These are phyloP conservation scores for Nyctalus aviator DNA, from an alignment of 2,797 vertebrate genomes.

Conservation along the genomic window DNA sequence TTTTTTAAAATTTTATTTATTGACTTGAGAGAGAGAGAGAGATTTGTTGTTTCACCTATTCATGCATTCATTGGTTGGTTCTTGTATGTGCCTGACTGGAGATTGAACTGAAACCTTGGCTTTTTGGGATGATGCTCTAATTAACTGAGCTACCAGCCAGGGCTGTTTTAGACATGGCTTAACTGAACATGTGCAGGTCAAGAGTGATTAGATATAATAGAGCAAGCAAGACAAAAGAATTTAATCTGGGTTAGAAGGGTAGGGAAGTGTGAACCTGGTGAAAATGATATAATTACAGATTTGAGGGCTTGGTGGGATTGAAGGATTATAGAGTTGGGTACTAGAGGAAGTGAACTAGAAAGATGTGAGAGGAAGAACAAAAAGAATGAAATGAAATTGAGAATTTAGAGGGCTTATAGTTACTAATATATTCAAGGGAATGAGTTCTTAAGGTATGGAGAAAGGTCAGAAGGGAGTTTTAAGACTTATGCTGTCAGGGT, in stretches of 20 bases:
- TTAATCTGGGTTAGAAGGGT: not conserved
- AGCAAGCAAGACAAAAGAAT: slow-evolving; percentile 2
- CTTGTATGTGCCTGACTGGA: not conserved
- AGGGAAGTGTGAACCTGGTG: not conserved
- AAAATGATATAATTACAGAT: slow-evolving; percentile 16
- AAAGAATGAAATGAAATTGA: not conserved
- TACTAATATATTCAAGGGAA: not conserved
- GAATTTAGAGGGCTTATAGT: not conserved
- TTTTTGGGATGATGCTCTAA: not conserved
- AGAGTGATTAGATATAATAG: not conserved
- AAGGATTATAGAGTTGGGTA: not conserved
- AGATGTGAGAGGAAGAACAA: not conserved
- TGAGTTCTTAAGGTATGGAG: not conserved
- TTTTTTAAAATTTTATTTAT: not conserved
- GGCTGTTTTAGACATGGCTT: not conserved
- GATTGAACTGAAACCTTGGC: not conserved
- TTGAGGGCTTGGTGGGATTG: slow-evolving; percentile 34
- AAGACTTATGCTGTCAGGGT: not conserved
- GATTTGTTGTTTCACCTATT: not conserved
- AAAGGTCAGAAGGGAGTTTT: not conserved
- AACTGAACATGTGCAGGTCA: not conserved
- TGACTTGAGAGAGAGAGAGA: not conserved
- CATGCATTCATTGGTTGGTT: not conserved
- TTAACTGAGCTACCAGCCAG: not conserved
- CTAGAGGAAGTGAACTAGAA: slow-evolving; percentile 28